Conservation (phyloP, 2,888 invertebrate genomes). For the Merodon equestris region DNA sequence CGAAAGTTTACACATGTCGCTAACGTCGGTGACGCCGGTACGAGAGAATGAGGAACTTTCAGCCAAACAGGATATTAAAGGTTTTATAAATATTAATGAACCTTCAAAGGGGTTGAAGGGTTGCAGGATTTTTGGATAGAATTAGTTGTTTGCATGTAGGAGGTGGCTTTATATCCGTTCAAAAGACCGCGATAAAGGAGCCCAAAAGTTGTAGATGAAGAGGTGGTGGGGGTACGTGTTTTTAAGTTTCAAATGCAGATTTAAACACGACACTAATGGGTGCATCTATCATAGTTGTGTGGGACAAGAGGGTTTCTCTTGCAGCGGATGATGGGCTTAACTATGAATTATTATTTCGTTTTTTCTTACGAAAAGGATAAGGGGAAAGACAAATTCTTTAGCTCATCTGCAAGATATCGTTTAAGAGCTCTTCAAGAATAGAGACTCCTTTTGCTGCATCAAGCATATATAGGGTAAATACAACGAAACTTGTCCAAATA, state of each 20-base stretch:
- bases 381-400: no score
- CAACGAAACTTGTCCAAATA: no score
- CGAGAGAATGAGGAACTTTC: neutral
- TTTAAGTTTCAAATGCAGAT: slow-evolving; percentile 50
- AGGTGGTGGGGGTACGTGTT: slow-evolving; percentile 24
- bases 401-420: no score
- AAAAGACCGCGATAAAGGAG: slow-evolving; percentile 15
- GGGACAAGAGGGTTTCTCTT: no score
- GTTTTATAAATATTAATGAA: slow-evolving; percentile 66
- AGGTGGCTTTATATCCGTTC: slow-evolving; percentile 19
- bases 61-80: slow-evolving; percentile 50
- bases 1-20: slow-evolving; percentile 28
- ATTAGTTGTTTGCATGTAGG: slow-evolving; percentile 35
- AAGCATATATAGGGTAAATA: no score
- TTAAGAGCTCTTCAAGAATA: no score
- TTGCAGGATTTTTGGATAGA: slow-evolving; percentile 31
- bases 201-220: no score
- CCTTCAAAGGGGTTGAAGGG: slow-evolving; percentile 32
- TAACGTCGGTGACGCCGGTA: slow-evolving; percentile 19
- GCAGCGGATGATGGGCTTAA: no score
- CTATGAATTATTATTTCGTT: no score
- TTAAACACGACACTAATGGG: slow-evolving; percentile 58
- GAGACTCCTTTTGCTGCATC: no score
- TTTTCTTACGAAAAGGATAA: no score
- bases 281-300: slow-evolving; percentile 51